Evolutionary conservation across 2,797 vertebrate genomes (phyloP), one percentile per base, ranked within the genome.

Genomic region (Cephalopachus bancanus): DNA sequence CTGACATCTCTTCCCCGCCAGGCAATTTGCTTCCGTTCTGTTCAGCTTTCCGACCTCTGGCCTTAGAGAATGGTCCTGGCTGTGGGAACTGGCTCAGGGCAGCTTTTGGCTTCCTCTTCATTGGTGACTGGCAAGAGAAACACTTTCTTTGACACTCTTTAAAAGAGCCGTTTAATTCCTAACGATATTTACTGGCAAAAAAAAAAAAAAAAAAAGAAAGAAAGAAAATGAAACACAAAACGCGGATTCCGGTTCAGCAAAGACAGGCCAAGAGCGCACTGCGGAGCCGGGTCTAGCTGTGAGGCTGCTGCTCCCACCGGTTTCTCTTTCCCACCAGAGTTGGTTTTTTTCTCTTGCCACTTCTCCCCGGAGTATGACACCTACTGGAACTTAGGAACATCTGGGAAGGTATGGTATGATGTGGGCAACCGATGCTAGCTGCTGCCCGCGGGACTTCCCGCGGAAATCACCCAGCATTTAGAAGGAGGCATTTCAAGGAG

Each of bases 1-100:
- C 89, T 2, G 55, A 95, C 26, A 89, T 76, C 83, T 79, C 60
- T 76, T 80, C 53, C 67, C 53, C 72, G 97, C 97, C 97, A 98
- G 93, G 93, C 96, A 93, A 96, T 97, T 97, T 93, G 97, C 96
- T 97, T 98, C 98, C 93, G 93, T 94, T 97, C 95, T 85, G 95
- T 95, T 97, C 97, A 97, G 93, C 97, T 97, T 96, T 76, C 88
- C 37, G 88, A 98, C 96, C 97, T 91, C 92, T 94, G 75, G 97
- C 95, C 95, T 92, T 59, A 79, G 92, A 97, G 93, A 97, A 94
- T 51, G 92, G 78, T 76, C 86, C 95, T 97, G 97, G 97, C 97
- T 98, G 97, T 97, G 98, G 96, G 97, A 97, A 98, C 78, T 76
- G 96, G 94, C 96, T 92, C 93, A 20, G 85, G 75, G n/a, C 62